Evolutionary conservation across 1,140 invertebrate species (phyloP).

Genomic region (Luehdorfia chinensis): DNA sequence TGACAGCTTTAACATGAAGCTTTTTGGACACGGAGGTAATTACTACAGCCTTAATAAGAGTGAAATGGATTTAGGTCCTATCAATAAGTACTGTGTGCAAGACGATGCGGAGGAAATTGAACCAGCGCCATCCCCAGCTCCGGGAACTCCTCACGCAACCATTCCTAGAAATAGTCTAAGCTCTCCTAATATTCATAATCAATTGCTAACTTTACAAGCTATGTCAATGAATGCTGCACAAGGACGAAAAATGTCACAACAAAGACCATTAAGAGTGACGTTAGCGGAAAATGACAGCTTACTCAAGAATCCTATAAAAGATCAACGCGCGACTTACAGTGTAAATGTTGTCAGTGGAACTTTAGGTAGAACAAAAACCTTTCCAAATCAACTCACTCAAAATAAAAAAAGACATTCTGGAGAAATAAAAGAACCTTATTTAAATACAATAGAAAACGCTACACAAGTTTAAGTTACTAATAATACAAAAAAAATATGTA

Average conservation of each 20-base stretch:
- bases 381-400: constrained; percentile 44
- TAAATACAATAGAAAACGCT: constrained; percentile 54
- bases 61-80: constrained; percentile 63
- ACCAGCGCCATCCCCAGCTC: constrained; percentile 66
- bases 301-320: constrained; percentile 38
- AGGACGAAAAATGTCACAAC: constrained; percentile 36
- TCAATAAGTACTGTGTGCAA: constrained; percentile 67
- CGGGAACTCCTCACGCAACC: constrained; percentile 62
- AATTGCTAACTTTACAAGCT: constrained; percentile 52
- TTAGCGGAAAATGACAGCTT: constrained; percentile 53
- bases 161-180: constrained; percentile 65
- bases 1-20: constrained; percentile 88
- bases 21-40: constrained; percentile 88
- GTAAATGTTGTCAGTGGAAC: constrained; percentile 51
- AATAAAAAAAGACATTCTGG: constrained; percentile 47
- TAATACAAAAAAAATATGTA: no score
- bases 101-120: constrained; percentile 81
- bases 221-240: constrained; percentile 40
- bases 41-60: constrained; percentile 85
- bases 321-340: constrained; percentile 42
- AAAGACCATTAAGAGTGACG: constrained; percentile 49
- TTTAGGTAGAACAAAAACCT: constrained; percentile 38
- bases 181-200: constrained; percentile 69
- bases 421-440: constrained; percentile 61
- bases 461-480: constrained; percentile 49